These are phyloP conservation scores for Aphelocoma californica DNA, from an alignment of 2,797 vertebrate genomes.

Conservation along the genomic window DNA sequence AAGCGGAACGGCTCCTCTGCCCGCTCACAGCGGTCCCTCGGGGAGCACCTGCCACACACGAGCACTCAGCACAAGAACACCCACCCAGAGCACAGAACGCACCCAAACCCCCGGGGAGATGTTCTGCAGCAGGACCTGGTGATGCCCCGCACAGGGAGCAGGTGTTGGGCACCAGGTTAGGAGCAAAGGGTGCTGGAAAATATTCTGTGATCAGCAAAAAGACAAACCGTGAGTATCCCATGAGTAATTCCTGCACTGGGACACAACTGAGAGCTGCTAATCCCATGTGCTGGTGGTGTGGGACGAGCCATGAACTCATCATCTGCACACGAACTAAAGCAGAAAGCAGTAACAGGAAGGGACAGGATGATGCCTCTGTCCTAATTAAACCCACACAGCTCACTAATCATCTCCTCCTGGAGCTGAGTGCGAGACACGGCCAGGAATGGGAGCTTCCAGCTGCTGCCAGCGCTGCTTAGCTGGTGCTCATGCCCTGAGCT, in stretches of 20 bases:
- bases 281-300: rapidly evolving
- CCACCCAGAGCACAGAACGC: neutral
- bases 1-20: constrained; percentile 90
- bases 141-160: rapidly evolving
- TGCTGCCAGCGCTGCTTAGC: neutral
- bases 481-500: neutral
- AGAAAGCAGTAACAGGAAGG: neutral
- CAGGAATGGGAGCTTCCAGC: neutral
- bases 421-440: neutral
- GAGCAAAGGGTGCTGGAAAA: neutral
- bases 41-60: constrained; percentile 84
- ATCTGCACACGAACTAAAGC: neutral
- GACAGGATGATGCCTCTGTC: neutral
- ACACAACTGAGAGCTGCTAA: neutral
- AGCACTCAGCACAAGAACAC: neutral
- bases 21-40: constrained; percentile 88
- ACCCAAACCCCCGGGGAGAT: rapidly evolving
- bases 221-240: neutral
- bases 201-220: neutral
- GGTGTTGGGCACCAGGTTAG: neutral
- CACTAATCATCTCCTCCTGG: neutral
- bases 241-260: neutral
- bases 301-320: neutral
- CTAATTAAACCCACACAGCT: neutral
- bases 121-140: rapidly evolving